A percentile compares a stretch with the other conserved stretches of the same genome.
phyloP scores from a whole-genome alignment of 2,888 invertebrate genomes.

The Dryadula phaetusa region DNA sequence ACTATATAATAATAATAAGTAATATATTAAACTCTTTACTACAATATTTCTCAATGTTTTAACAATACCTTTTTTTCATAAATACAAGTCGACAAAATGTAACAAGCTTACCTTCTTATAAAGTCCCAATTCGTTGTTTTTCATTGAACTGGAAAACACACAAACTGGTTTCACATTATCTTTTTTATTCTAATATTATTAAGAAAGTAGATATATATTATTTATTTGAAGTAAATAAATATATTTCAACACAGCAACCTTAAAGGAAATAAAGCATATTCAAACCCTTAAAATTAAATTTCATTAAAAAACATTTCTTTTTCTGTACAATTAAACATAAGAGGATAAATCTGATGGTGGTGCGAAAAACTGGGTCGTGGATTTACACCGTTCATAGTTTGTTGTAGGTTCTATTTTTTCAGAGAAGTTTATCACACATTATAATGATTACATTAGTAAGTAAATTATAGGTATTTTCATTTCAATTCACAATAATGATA shows the following conservation, averaged over 20 bases:
- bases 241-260: background rate
- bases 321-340: too few relatives aligned
- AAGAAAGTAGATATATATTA: slow-evolving; percentile 17
- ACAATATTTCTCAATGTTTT: background rate
- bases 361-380: too few relatives aligned
- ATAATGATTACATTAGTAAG: too few relatives aligned
- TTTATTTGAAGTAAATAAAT: slow-evolving; percentile 6
- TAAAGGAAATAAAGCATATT: background rate
- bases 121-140: slow-evolving; percentile 34
- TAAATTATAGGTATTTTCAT: too few relatives aligned
- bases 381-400: too few relatives aligned
- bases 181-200: slow-evolving; percentile 24
- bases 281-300: background rate
- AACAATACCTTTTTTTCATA: background rate
- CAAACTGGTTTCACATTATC: slow-evolving; percentile 21
- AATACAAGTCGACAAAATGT: slow-evolving; percentile 23
- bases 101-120: slow-evolving; percentile 29
- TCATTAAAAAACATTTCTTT: background rate
- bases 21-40: background rate
- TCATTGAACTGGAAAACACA: slow-evolving; percentile 30
- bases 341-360: too few relatives aligned
- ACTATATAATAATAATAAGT: too few relatives aligned
- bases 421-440: too few relatives aligned
- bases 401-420: too few relatives aligned
- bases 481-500: too few relatives aligned